Evolutionary conservation across 1,140 invertebrate genomes (phyloP), one percentile per base, ranked within the genome.

Genomic region (Mya arenaria): DNA sequence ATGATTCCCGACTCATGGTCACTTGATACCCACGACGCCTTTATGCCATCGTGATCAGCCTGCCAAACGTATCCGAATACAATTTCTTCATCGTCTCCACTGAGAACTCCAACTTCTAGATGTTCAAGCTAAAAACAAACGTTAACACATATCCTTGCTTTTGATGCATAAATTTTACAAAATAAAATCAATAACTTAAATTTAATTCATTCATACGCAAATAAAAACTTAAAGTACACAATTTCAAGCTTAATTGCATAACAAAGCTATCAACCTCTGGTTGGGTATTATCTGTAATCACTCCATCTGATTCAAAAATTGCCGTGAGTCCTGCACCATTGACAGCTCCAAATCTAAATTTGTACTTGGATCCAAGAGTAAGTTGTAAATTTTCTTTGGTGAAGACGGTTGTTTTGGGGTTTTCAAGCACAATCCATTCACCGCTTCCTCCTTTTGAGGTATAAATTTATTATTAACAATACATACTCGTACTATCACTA

Each of bases 1-100:
- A 25, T 41, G 30, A 89, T 81, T 17, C 85, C 84, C 80, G 84
- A 86, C 79, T 88, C 83, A 28, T 39, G 44, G 79, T 89, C 88
- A 10, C 15, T 56, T 28, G 79, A 83, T 17, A 79, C 28, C 85
- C 86, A 89, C 5, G 74, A 82, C 19, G 74, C 85, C 55, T 85
- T 82, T 55, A 88, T 89, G 23, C 86, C 85, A 23, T 71, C 56
- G 19, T 52, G 71, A 62, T 88, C 87, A 28, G 74, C 75, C 34
- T 85, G 83, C 55, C 75, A 82, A 25, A 88, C 84, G 63, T 82
- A 48, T 17, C 85, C 86, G 69, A 84, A 72, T 6, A 88, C 55
- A 39, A 69, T 41, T 28, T 86, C 84, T 69, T 88, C 88, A 0
- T 83, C 84, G n/a, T n/a, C n/a, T 15, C 72, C 83, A 55, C 32